Base-by-base conservation (phyloP, 2,113 vertebrate species). In the Gila orcuttii region DNA sequence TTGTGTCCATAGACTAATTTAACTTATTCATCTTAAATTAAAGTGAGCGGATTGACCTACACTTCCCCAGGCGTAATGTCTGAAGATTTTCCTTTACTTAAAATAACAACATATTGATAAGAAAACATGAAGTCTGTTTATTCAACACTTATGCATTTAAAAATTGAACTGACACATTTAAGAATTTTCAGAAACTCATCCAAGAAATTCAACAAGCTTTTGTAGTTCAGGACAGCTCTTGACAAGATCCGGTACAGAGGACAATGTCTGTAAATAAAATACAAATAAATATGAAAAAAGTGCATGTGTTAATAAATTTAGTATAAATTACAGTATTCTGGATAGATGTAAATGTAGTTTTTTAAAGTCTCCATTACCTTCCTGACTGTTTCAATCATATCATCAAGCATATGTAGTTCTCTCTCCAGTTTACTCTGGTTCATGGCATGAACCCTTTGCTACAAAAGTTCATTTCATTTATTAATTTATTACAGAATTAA, bases 401-500 rank as follows among this genome's bases (percentile, higher is more conserved):
- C 88, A 89, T 96, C 96, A 74, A 97, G 90, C 82, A 96, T 91
- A 85, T 93, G 93, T 19, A 97, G 92, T 85, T 97, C 96, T 3
- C 93, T 91, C 77, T 96, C 96, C 80, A 93, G 93, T 81, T 94
- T 96, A 85, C 93, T 90, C 89, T 96, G 93, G 91, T 97, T 97
- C 89, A 90, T 92, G 80, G 95, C 92, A 55, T 96, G 92, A 78
- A 97, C 94, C 42, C 91, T 90, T 94, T 96, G 94, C 96, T 97
- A 92, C 7, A 91, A 68, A 87, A 66, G 19, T 17, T 9, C 1
- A 68, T n/a, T n/a, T n/a, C n/a, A n/a, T n/a, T n/a, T n/a, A n/a
- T n/a, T n/a, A n/a, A n/a, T n/a, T 45, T 2, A 90, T 9, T 13
- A 57, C 3, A 80, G 0, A 55, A 84, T 50, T 9, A 36, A 68